These are phyloP conservation scores for Ennomos erosarius DNA, from an alignment of 2,888 invertebrate genomes.

Conservation along the genomic window DNA sequence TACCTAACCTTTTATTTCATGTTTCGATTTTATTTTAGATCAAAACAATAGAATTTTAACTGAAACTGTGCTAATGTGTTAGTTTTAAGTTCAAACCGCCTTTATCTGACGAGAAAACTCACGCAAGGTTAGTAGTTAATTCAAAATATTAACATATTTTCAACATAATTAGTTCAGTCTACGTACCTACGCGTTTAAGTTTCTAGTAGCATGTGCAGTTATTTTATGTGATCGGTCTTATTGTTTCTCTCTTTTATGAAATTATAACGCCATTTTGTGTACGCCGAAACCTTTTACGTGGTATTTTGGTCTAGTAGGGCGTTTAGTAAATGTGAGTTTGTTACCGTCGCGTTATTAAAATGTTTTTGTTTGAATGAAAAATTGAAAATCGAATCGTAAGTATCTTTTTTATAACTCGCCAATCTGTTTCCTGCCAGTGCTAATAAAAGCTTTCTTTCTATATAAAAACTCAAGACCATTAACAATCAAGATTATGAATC, in stretches of 20 bases:
- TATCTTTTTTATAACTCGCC: constrained; percentile 17
- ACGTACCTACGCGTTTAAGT: constrained; percentile 62
- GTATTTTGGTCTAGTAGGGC: constrained; percentile 37
- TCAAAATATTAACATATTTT: constrained; percentile 63
- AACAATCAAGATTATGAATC: constrained; percentile 20
- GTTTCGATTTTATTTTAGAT: constrained; percentile 70
- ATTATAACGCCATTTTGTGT: constrained; percentile 75
- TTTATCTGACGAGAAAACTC: constrained; percentile 44
- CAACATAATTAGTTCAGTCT: constrained; percentile 69
- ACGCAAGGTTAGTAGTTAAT: constrained; percentile 69
- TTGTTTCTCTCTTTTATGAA: constrained; percentile 70
- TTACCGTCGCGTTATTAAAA: constrained; percentile 17
- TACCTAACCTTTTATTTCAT: constrained; percentile 74
- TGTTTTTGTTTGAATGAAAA: constrained; percentile 25
- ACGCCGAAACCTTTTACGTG: constrained; percentile 44
- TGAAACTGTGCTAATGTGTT: constrained; percentile 52
- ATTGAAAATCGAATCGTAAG: constrained; percentile 36
- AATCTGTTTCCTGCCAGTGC: constrained; percentile 6
- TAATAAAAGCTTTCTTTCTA: constrained; percentile 1
- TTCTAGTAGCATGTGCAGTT: constrained; percentile 77
- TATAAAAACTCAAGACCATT: background rate
- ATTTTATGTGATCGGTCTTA: constrained; percentile 71
- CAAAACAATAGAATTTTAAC: constrained; percentile 56
- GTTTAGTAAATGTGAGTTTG: constrained; percentile 12
- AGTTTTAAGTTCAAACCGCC: constrained; percentile 41